phyloP scores from a whole-genome alignment of 1,140 invertebrate genomes.

The Ceratosolen solmsi region DNA sequence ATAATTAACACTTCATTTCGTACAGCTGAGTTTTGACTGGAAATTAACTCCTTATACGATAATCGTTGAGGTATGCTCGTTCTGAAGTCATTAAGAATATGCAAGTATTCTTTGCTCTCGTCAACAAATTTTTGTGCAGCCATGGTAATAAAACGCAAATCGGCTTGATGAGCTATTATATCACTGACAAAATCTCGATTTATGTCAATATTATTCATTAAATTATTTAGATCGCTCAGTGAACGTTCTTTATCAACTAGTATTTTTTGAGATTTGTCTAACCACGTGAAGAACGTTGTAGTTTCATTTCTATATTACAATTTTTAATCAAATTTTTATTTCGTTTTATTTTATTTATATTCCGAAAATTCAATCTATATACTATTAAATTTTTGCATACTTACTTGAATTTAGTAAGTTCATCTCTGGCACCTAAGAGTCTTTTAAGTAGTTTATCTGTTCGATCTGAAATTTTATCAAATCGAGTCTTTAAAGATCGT shows the following conservation, averaged over 20 bases:
- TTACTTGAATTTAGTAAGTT: conserved; percentile 88
- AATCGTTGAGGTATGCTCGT: conserved; percentile 85
- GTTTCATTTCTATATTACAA: conserved; percentile 79
- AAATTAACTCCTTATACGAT: conserved; percentile 81
- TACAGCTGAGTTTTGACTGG: conserved; percentile 80
- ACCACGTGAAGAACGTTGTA: conserved; percentile 87
- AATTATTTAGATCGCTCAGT: conserved; percentile 83
- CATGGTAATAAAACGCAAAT: conserved; percentile 95
- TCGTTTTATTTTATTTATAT: neutral
- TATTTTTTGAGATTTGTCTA: conserved; percentile 84
- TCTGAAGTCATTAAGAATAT: conserved; percentile 87
- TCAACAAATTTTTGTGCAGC: conserved; percentile 95
- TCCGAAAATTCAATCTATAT: neutral
- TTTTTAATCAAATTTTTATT: neutral
- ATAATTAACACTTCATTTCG: conserved; percentile 82
- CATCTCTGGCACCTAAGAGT: conserved; percentile 86
- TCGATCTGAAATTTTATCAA: conserved; percentile 85
- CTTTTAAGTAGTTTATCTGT: conserved; percentile 85
- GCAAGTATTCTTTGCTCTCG: conserved; percentile 91
- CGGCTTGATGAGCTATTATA: conserved; percentile 94
- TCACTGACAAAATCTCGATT: conserved; percentile 92
- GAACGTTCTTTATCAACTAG: conserved; percentile 91
- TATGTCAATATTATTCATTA: conserved; percentile 82
- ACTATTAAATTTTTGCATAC: conserved; percentile 50
- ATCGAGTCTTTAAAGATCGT: conserved; percentile 86